Evolutionary conservation across 1,140 invertebrate species (phyloP), one percentile per base, ranked within the genome.

Genomic region (Pseudomyrmex flavicornis): DNA sequence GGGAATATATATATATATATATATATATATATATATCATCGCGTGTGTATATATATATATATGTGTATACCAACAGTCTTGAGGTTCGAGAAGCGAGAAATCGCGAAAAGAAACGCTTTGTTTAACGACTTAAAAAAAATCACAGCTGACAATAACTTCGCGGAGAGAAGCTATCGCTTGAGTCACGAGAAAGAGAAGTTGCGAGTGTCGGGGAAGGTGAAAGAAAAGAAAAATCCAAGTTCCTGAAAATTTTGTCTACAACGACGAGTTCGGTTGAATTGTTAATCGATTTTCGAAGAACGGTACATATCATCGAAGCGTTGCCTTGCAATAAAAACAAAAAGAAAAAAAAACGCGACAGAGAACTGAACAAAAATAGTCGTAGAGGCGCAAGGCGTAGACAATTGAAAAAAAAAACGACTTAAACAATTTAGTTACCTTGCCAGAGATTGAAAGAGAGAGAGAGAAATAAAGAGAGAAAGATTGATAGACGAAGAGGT

Each of bases 301-400:
- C 87, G 87, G 87, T 89, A 89, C 88, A 89, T 89, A 89, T 89
- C 88, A 89, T 82, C 75, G 73, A 84, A 65, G 84, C 70, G 76
- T 89, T 85, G 88, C 87, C 87, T 89, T 89, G 79, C 79, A 59
- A 73, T 75, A 46, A 75, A 35, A 35, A 35, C 5, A 35, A 35
- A 35, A 35, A 35, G 35, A 35, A 35, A 35, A 35, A 35, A 5
- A 35, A 35, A 82, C 52, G 5, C 35, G 75, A 61, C 52, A 22
- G 74, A 66, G 61, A 66, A 82, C 63, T 74, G 66, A 52, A 35
- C 35, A 35, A 58, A 65, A 74, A 76, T 58, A 83, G 59, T 77
- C 76, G 76, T 79, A 79, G 52, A 83, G 44, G 48, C 79, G 79
- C 46, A 82, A 22, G 58, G n/a, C 63, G 15, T 74, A 82, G 70